phyloP scores from a whole-genome alignment of 2,888 invertebrate genomes.

The Nymphalis polychloros region DNA sequence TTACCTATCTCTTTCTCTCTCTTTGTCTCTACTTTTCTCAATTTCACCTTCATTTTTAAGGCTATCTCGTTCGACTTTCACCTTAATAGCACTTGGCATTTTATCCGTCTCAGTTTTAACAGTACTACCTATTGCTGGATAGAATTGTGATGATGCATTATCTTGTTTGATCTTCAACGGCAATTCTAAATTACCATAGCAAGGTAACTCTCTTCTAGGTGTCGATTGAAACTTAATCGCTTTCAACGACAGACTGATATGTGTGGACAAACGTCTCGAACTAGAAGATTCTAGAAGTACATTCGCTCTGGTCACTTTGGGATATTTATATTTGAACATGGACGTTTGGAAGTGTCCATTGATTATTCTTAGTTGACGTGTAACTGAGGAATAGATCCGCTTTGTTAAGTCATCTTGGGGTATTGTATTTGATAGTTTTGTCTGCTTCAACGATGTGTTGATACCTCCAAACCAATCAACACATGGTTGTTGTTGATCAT shows the following conservation, averaged over 20 bases:
- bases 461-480: conserved; percentile 65
- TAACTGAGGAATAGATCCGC: conserved; percentile 69
- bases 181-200: conserved; percentile 75
- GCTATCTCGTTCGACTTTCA: conserved; percentile 50
- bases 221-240: conserved; percentile 71
- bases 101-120: conserved; percentile 52
- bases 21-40: conserved; percentile 50
- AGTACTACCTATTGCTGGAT: conserved; percentile 53
- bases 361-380: conserved; percentile 69
- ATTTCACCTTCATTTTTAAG: conserved; percentile 48
- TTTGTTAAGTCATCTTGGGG: conserved; percentile 65
- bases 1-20: conserved; percentile 48
- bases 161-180: conserved; percentile 74
- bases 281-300: conserved; percentile 64
- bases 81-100: conserved; percentile 47
- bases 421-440: conserved; percentile 55
- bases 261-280: conserved; percentile 59
- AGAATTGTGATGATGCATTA: conserved; percentile 54
- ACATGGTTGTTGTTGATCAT: conserved; percentile 43
- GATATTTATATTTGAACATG: conserved; percentile 74
- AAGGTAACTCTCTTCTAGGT: conserved; percentile 69
- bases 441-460: conserved; percentile 65
- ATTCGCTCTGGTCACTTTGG: conserved; percentile 71
- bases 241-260: conserved; percentile 61
- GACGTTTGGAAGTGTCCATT: conserved; percentile 68